phyloP scores from a whole-genome alignment of 1,140 invertebrate genomes.

The Harlomillsia oculata region DNA sequence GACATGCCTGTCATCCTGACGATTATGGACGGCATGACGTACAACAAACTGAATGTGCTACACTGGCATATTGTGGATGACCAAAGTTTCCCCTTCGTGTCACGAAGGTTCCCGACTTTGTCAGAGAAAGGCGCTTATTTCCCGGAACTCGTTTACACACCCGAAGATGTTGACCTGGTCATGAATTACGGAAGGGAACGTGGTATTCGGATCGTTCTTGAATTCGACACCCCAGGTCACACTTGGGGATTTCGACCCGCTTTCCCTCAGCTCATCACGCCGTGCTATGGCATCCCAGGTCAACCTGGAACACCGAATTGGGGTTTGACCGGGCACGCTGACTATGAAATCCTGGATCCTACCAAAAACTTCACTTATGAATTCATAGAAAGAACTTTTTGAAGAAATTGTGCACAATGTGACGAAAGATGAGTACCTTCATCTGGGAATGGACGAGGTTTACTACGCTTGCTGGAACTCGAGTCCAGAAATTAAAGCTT shows the following conservation, averaged over 20 bases:
- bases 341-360: conserved; percentile 48
- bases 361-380: conserved; percentile 41
- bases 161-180: conserved; percentile 44
- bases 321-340: conserved; percentile 37
- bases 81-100: conserved; percentile 51
- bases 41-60: conserved; percentile 53
- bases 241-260: conserved; percentile 16
- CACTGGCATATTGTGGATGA: conserved; percentile 57
- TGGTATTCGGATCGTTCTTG: conserved; percentile 53
- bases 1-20: conserved; percentile 39
- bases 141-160: conserved; percentile 43
- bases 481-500: conserved; percentile 37
- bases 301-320: conserved; percentile 31
- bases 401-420: conserved; percentile 43
- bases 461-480: conserved; percentile 42
- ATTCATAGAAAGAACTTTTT: conserved; percentile 44
- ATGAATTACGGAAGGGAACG: conserved; percentile 49
- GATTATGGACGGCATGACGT: conserved; percentile 46
- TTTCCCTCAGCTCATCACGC: conserved; percentile 46
- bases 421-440: conserved; percentile 45
- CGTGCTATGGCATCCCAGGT: conserved; percentile 42
- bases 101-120: conserved; percentile 43
- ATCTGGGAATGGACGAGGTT: conserved; percentile 54
- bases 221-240: conserved; percentile 55
- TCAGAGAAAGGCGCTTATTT: conserved; percentile 32